Base-by-base conservation (phyloP, 1,140 invertebrate genomes). In the Zaprionus africanus region DNA sequence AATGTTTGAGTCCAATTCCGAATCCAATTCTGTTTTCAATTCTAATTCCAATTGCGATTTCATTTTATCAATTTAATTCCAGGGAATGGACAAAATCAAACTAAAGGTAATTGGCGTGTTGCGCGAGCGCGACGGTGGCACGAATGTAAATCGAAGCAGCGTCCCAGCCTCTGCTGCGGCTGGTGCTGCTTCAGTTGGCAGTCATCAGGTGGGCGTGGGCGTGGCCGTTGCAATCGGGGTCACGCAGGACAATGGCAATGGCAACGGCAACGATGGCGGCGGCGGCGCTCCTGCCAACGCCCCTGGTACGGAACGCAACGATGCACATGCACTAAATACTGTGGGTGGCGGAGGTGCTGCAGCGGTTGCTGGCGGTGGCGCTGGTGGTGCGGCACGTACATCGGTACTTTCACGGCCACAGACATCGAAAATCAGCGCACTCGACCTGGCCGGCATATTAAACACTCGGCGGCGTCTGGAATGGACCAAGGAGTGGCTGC, bases 401-500 rank as follows among this genome's bases (percentile, higher is more conserved):
- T 82, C 88, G 9, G 75, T 84, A 19, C 69, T 88, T 1, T 66
- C 84, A 43, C 69, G 85, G 19, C 88, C 83, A 2, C 90, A 92
- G 34, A 78, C 87, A 13, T 91, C 90, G 13, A 92, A 90, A 68
- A 84, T 92, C 60, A 91, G 90, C 59, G 86, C 90, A n/a, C 59
- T 90, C 17, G 90, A 92, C 51, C 59, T 92, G 31, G 91, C 91
- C 34, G 91, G 91, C 26, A 92, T 92, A 69, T 75, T 92, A 57
- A 91, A 92, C 54, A 90, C 88, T 9, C 74, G 85, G 17, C 72
- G 91, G 19, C 73, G 91, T 5, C 71, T 92, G 11, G 91, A 92
- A 67, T 92, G 91, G 91, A 92, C 91, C 46, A 92, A 90, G 71
- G 91, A 92, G 53, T 92, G 91, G 91, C 78, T 92, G 69, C 87